Percentiles rank a stretch among this genome's conserved stretches.
Conservation (phyloP, 2,888 invertebrate genomes). For the Ormyrus rosae region DNA sequence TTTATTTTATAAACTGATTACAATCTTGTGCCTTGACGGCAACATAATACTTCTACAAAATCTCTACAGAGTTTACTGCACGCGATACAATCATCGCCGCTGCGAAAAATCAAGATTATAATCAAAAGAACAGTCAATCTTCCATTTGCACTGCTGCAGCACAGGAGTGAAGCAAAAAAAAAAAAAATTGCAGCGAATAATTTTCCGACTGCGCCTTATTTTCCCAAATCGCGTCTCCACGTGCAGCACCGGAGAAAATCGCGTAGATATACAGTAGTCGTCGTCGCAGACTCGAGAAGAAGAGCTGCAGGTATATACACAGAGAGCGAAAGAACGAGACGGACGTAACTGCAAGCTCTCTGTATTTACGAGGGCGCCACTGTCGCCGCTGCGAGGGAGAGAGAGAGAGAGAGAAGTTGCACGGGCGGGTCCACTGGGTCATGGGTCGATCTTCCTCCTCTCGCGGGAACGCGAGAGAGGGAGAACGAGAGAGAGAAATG, state of each 20-base stretch:
- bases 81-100: no score
- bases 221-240: no score
- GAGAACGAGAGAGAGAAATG: constrained; percentile 48
- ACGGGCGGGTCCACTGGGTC: constrained; percentile 73
- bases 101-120: no score
- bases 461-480: neutral
- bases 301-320: constrained; percentile 33
- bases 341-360: constrained; percentile 9
- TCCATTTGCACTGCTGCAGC: no score
- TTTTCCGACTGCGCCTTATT: no score
- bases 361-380: constrained; percentile 54
- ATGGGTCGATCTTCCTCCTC: constrained; percentile 71
- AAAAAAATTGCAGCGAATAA: no score
- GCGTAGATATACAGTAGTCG: neutral
- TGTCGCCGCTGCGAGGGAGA: constrained; percentile 40
- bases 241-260: neutral
- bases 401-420: constrained; percentile 19
- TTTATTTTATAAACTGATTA: no score
- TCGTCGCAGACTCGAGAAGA: neutral
- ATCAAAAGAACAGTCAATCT: no score
- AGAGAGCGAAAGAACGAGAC: neutral
- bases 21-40: no score
- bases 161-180: no score
- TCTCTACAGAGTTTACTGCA: no score
- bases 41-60: no score